A percentile compares a stretch with the other conserved stretches of the same genome.
These are phyloP conservation scores for Habrosyne pyritoides DNA, from an alignment of 2,888 invertebrate genomes.

Conservation along the genomic window DNA sequence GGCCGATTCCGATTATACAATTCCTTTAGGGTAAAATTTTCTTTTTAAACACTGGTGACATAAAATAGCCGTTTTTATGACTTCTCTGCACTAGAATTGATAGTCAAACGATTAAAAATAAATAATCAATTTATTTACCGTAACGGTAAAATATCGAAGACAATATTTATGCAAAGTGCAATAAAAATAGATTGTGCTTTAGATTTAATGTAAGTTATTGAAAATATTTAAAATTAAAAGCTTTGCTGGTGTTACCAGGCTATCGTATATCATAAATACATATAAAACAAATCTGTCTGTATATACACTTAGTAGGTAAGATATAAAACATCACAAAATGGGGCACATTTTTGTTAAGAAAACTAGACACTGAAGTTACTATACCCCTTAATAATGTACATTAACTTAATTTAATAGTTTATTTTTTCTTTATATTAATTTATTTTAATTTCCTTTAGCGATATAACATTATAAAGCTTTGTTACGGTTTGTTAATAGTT, in stretches of 20 bases:
- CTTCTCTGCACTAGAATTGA: constrained; percentile 12
- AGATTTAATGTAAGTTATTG: constrained; percentile 23
- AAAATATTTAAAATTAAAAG: constrained; percentile 16
- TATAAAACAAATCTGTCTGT: constrained; percentile 23
- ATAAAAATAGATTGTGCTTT: constrained; percentile 62
- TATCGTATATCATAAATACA: constrained; percentile 36
- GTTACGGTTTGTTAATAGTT: constrained; percentile 40
- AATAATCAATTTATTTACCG: constrained; percentile 23
- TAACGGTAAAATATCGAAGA: constrained; percentile 44
- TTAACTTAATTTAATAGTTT: neutral
- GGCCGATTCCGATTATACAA: neutral
- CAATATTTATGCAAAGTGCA: constrained; percentile 62
- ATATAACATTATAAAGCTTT: constrained; percentile 7
- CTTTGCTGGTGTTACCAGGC: constrained; percentile 39
- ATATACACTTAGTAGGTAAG: constrained; percentile 8
- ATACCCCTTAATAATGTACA: neutral
- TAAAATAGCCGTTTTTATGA: constrained; percentile 37
- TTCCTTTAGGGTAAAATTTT: neutral
- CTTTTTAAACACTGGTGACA: constrained; percentile 9
- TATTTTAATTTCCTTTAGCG: neutral
- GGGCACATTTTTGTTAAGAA: constrained; percentile 2
- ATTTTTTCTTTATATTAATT: neutral
- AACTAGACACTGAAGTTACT: neutral
- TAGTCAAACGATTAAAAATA: constrained; percentile 10
- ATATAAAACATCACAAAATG: constrained; percentile 1